A percentile compares a stretch with the other conserved stretches of the same genome.
Conservation (phyloP, 2,888 invertebrate genomes). For the Choreutis nemorana region DNA sequence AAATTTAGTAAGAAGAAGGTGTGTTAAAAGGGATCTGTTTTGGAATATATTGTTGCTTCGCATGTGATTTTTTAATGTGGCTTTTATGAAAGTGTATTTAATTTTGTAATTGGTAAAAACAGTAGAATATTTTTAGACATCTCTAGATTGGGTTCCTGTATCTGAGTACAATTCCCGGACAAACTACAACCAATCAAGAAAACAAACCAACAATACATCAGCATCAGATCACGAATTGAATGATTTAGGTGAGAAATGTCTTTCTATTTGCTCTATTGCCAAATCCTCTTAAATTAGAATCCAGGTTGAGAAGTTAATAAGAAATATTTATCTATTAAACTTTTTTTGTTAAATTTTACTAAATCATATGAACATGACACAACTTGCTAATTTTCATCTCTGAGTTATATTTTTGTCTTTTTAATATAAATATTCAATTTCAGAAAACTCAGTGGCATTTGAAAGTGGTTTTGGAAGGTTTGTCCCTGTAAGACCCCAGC, state of each 20-base stretch:
- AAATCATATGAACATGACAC: slow-evolving; percentile 1
- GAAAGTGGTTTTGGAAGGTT: slow-evolving; percentile 60
- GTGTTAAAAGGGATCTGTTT: slow-evolving; percentile 9
- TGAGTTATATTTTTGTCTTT: slow-evolving; percentile 6
- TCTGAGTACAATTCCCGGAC: slow-evolving; percentile 57
- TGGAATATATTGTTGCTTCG: background rate
- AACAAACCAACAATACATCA: slow-evolving; percentile 53
- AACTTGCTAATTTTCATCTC: background rate
- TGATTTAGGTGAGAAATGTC: slow-evolving; percentile 53
- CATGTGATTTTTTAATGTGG: background rate
- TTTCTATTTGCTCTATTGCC: background rate
- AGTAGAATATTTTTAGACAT: slow-evolving; percentile 39
- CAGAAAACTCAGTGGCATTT: slow-evolving; percentile 51
- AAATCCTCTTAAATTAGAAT: slow-evolving; percentile 1
- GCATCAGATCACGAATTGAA: slow-evolving; percentile 57
- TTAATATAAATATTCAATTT: slow-evolving; percentile 8
- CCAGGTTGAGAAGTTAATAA: background rate
- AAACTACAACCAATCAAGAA: slow-evolving; percentile 55
- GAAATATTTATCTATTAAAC: background rate
- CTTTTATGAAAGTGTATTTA: slow-evolving; percentile 6
- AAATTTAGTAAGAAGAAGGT: slow-evolving; percentile 54
- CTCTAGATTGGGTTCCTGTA: slow-evolving; percentile 62
- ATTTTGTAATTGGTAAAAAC: slow-evolving; percentile 7
- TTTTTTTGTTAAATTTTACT: slow-evolving; percentile 1
- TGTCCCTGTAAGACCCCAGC: slow-evolving; percentile 61